Conservation (phyloP, 2,888 invertebrate species). For the Cryptocephalus primarius region DNA sequence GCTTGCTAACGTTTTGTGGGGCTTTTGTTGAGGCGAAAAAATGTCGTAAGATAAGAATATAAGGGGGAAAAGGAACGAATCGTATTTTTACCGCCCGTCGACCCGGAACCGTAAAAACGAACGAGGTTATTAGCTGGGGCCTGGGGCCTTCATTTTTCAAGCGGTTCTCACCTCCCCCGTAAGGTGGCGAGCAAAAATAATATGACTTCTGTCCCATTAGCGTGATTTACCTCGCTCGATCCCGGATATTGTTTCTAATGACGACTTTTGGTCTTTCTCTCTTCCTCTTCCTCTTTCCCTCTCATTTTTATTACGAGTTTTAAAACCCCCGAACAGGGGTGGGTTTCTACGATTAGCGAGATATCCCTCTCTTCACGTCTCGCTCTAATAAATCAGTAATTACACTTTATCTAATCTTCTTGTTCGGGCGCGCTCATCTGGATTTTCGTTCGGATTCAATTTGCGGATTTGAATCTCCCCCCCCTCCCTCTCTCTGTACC, state of each 20-base stretch:
- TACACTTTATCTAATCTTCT: conserved; percentile 35
- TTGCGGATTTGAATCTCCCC: conserved; percentile 15
- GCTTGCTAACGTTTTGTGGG: too few species aligned
- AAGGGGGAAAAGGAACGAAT: background rate
- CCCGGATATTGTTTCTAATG: background rate
- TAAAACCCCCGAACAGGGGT: too few species aligned
- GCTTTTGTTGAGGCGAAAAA: too few species aligned
- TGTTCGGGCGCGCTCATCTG: conserved; percentile 31
- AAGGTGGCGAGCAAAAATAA: too few species aligned
- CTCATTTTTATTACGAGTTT: background rate
- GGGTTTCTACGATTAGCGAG: background rate
- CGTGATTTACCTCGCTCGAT: too few species aligned
- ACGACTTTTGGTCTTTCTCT: background rate
- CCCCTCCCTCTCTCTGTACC: background rate
- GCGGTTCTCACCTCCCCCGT: too few species aligned
- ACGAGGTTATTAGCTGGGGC: background rate
- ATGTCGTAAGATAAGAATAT: too few species aligned
- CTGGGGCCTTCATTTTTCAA: background rate
- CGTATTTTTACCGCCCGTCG: background rate
- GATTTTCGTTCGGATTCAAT: conserved; percentile 30
- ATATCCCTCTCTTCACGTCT: conserved; percentile 19
- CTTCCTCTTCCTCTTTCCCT: background rate
- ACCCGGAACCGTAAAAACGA: background rate
- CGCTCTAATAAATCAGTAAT: conserved; percentile 34
- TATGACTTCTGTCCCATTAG: too few species aligned